Evolutionary conservation across 1,140 invertebrate genomes (phyloP).

Genomic region (Riptortus pedestris): DNA sequence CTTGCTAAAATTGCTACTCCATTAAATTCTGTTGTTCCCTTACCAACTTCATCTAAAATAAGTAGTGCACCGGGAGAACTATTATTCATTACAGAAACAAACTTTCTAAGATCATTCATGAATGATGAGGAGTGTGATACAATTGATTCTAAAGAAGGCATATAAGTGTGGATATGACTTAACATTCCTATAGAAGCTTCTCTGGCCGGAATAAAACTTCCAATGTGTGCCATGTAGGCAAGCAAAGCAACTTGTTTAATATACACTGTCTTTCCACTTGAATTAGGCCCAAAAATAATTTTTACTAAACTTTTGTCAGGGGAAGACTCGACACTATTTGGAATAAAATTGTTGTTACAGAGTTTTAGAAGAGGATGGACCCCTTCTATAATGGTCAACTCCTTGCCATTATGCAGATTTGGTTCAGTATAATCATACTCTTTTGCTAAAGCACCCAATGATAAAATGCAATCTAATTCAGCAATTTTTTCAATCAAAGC

Average conservation of each 20-base stretch:
- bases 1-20: conserved; percentile 20
- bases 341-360: conserved; percentile 52
- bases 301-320: conserved; percentile 48
- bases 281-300: conserved; percentile 78
- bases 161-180: conserved; percentile 61
- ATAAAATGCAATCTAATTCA: conserved; percentile 49
- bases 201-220: conserved; percentile 77
- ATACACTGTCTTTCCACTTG: conserved; percentile 85
- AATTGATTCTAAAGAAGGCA: conserved; percentile 35
- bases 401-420: conserved; percentile 3
- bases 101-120: conserved; percentile 20
- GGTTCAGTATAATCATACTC: conserved; percentile 23
- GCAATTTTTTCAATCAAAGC: conserved; percentile 52
- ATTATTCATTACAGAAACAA: conserved; percentile 8
- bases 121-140: conserved; percentile 19
- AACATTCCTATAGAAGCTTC: conserved; percentile 56
- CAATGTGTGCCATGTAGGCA: conserved; percentile 75
- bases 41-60: conserved; percentile 25
- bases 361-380: conserved; percentile 69
- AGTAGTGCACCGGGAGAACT: background rate
- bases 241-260: conserved; percentile 41
- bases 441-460: conserved; percentile 22
- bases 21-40: conserved; percentile 23
- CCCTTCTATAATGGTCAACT: conserved; percentile 58
- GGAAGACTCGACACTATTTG: conserved; percentile 57